phyloP scores from a whole-genome alignment of 2,113 vertebrate genomes.

The Anser brachyrhynchus region DNA sequence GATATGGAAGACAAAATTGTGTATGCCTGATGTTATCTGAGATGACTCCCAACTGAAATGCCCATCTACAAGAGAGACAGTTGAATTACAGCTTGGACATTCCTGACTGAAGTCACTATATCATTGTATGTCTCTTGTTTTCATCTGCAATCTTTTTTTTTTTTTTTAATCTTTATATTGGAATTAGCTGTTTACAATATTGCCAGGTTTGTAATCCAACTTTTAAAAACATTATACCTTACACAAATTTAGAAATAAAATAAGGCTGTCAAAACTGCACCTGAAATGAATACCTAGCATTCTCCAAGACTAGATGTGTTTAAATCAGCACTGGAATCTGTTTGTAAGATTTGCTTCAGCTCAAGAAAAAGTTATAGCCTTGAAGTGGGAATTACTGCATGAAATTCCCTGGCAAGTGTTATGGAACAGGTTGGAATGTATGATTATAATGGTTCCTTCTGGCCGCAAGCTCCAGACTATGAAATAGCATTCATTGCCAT shows the following conservation, averaged over 20 bases:
- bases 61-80: background rate
- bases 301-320: background rate
- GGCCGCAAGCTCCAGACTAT: background rate
- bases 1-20: background rate
- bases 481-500: background rate
- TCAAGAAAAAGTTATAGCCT: background rate
- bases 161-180: background rate
- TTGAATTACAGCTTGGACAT: background rate
- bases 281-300: background rate
- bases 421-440: conserved; percentile 8
- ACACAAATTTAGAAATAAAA: background rate
- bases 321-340: background rate
- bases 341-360: background rate
- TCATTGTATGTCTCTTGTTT: background rate
- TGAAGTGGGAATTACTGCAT: conserved; percentile 36
- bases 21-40: background rate
- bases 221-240: background rate
- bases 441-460: conserved; percentile 3
- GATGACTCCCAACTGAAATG: background rate
- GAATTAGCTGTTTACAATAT: background rate
- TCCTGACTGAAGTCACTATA: accelerated
- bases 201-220: background rate
- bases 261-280: background rate
- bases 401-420: conserved; percentile 53
- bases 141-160: background rate